Percentiles rank a stretch among this genome's conserved stretches.
phyloP scores from a whole-genome alignment of 2,888 invertebrate genomes.

The Drosophila colorata region DNA sequence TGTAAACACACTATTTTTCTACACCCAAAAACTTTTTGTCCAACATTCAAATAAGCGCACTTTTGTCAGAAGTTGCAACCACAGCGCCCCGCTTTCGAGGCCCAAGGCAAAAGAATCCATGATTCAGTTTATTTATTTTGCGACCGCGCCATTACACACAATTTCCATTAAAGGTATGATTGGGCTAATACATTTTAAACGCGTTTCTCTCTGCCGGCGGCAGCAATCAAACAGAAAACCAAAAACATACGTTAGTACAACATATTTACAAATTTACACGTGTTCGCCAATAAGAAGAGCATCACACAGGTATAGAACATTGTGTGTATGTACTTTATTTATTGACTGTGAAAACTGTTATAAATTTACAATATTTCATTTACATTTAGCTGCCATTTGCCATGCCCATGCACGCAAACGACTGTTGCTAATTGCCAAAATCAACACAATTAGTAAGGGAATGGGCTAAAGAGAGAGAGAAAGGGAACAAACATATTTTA shows the following conservation, averaged over 20 bases:
- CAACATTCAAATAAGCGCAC: too few relatives aligned
- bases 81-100: not conserved
- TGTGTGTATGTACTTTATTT: conserved; percentile 42
- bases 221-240: conserved; percentile 42
- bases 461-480: not conserved
- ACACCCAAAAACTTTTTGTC: too few relatives aligned
- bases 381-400: conserved; percentile 30
- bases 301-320: conserved; percentile 10
- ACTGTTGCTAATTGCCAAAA: conserved; percentile 54
- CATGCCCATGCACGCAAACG: conserved; percentile 25
- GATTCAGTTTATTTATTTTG: conserved; percentile 26
- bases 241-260: conserved; percentile 55
- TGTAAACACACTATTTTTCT: not conserved
- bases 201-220: conserved; percentile 11
- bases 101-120: not conserved
- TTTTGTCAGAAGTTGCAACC: too few relatives aligned
- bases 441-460: conserved; percentile 46
- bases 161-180: conserved; percentile 38
- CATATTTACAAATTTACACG: conserved; percentile 50
- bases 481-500: conserved; percentile 16
- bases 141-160: conserved; percentile 34
- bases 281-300: conserved; percentile 26
- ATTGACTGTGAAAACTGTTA: conserved; percentile 62
- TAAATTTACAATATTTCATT: conserved; percentile 57
- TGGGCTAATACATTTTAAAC: conserved; percentile 45